A percentile compares a stretch with the other conserved stretches of the same genome.
Conservation (phyloP, 2,113 vertebrate genomes). For the Amphiprion ocellaris region DNA sequence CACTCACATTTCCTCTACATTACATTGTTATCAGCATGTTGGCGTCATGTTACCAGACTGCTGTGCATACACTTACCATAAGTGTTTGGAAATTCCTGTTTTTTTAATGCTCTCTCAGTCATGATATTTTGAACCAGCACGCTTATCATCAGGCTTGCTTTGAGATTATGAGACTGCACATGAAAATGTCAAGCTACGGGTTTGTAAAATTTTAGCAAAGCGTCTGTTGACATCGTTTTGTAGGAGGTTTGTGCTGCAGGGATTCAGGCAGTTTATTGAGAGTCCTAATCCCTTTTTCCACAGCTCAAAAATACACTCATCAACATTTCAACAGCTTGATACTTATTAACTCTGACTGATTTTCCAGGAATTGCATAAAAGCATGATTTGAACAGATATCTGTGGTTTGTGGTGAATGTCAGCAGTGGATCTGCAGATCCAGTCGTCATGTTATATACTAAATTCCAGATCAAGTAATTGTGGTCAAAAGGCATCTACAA, state of each 20-base stretch:
- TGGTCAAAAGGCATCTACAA: neutral
- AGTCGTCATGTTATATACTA: neutral
- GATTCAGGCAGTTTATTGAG: neutral
- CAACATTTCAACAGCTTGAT: no score
- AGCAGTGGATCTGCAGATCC: no score
- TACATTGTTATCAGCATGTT: slow-evolving; percentile 32
- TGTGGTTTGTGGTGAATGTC: no score
- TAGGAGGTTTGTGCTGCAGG: neutral
- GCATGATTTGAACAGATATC: no score
- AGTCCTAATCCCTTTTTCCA: no score
- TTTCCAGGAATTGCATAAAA: no score
- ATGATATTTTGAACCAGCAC: neutral
- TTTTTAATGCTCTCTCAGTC: slow-evolving; percentile 17
- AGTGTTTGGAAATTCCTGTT: slow-evolving; percentile 7
- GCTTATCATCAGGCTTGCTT: neutral
- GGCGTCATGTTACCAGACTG: slow-evolving; percentile 35
- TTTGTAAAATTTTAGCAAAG: neutral
- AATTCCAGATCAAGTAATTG: neutral
- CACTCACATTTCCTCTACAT: slow-evolving; percentile 29
- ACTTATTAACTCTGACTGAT: no score
- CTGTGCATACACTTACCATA: slow-evolving; percentile 28
- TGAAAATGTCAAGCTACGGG: neutral
- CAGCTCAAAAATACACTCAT: no score
- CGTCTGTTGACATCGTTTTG: neutral
- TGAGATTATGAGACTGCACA: neutral